A percentile compares a stretch with the other conserved stretches of the same genome.
Conservation (phyloP, 2,888 invertebrate genomes). For the Drosophila meridiana region DNA sequence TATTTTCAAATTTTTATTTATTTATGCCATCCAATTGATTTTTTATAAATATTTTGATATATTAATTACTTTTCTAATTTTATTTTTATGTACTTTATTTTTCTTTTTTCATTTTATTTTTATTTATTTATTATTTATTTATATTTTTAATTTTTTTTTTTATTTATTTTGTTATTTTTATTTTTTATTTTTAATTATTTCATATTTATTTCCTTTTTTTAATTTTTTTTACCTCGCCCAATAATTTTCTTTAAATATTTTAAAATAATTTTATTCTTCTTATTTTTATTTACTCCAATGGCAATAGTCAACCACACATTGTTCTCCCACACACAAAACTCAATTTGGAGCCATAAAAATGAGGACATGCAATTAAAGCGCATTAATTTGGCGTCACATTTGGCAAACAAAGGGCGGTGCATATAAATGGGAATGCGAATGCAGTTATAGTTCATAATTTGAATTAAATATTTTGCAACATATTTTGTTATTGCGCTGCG, state of each 20-base stretch:
- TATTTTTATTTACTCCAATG: not conserved
- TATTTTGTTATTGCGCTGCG: conserved; percentile 13
- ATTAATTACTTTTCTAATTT: too few species aligned
- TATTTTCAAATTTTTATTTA: too few species aligned
- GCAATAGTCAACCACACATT: not conserved
- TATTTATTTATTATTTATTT: too few species aligned
- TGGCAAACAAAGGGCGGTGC: conserved; percentile 1
- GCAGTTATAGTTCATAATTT: conserved; percentile 27
- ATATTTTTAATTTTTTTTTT: too few species aligned
- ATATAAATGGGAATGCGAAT: conserved; percentile 10
- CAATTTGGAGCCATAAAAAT: not conserved
- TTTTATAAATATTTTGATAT: too few species aligned
- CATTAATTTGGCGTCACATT: not conserved
- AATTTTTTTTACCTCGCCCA: too few species aligned
- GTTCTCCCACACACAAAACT: not conserved
- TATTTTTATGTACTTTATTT: too few species aligned
- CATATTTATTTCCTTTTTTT: too few species aligned
- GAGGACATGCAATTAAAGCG: not conserved
- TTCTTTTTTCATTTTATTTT: too few species aligned
- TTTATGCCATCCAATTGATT: too few species aligned
- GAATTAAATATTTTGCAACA: conserved; percentile 20
- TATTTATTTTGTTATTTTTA: too few species aligned
- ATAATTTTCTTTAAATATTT: not conserved
- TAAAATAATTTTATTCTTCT: not conserved
- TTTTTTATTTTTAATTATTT: too few species aligned